These are phyloP conservation scores for Gymnoscelis rufifasciata DNA, from an alignment of 2,888 invertebrate genomes.

Conservation along the genomic window DNA sequence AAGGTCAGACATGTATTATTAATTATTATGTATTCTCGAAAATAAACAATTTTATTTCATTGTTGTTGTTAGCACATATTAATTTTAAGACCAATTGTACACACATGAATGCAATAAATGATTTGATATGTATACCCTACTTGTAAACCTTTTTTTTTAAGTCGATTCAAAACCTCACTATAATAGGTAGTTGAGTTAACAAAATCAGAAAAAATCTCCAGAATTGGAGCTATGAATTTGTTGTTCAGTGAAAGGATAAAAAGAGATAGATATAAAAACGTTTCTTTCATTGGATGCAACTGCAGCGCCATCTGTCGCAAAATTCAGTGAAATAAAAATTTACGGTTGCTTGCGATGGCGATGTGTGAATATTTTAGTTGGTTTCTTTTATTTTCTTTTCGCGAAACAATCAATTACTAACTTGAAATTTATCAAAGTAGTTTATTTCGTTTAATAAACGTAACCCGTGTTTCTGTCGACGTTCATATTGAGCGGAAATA, in stretches of 20 bases:
- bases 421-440: constrained; percentile 30
- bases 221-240: too few relatives aligned
- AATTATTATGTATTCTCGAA: too few relatives aligned
- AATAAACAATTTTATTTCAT: too few relatives aligned
- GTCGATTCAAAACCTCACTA: too few relatives aligned
- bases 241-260: constrained; percentile 11
- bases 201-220: too few relatives aligned
- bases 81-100: too few relatives aligned
- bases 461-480: constrained; percentile 16
- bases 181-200: too few relatives aligned
- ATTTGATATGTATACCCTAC: too few relatives aligned
- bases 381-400: constrained; percentile 46
- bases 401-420: constrained; percentile 31
- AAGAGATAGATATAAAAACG: constrained; percentile 11
- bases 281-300: constrained; percentile 10
- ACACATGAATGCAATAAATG: too few relatives aligned
- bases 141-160: too few relatives aligned
- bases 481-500: constrained; percentile 24
- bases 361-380: constrained; percentile 60
- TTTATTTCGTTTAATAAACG: constrained; percentile 12
- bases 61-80: too few relatives aligned
- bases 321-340: background rate
- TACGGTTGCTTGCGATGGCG: constrained; percentile 46
- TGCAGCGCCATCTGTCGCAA: constrained; percentile 35
- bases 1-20: too few relatives aligned